Base-by-base conservation (phyloP, 2,888 invertebrate genomes). In the Ectropis crepuscularia region DNA sequence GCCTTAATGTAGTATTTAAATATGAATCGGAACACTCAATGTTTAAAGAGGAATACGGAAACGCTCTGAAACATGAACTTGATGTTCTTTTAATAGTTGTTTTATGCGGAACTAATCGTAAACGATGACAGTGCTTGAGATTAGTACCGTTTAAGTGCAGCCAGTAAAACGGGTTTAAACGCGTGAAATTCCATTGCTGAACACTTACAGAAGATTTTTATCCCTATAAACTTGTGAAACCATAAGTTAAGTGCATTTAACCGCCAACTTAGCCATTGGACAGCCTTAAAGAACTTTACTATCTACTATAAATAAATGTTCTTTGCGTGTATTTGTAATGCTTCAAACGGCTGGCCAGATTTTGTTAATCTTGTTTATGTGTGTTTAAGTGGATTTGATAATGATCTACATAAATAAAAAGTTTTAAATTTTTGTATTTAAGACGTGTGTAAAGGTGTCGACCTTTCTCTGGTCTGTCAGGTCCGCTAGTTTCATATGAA, bases 51-150 rank as follows among this genome's bases (percentile, higher is more conserved):
- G 66, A 74, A 65, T 68, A 28, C n/a, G n/a, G 46, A 47, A 58
- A 72, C 75, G 74, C 78, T 79, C 78, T 79, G 79, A 74, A 79
- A 78, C 74, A 79, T 74, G 72, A 80, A 78, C 77, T 77, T 77
- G 65, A 81, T 80, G 78, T 69, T 71, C 74, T 74, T 79, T 80
- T 82, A 77, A 82, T 78, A 74, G 70, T 61, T 73, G 70, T 75
- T 83, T 80, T 76, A 77, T 75, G 75, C 62, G 68, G 77, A 80
- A 78, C 76, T 80, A 79, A 83, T 83, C 77, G 77, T 71, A 70
- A 78, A 74, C 76, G 72, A 80, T 72, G 74, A 78, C 68, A 74
- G 72, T 63, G 62, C 74, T 80, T 64, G 63, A 72, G 64, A 69
- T 74, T 68, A 51, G 67, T 65, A 77, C 74, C 75, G 75, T 70